Conservation (phyloP, 2,797 vertebrate species). For the Sebastes hopkinsi region DNA sequence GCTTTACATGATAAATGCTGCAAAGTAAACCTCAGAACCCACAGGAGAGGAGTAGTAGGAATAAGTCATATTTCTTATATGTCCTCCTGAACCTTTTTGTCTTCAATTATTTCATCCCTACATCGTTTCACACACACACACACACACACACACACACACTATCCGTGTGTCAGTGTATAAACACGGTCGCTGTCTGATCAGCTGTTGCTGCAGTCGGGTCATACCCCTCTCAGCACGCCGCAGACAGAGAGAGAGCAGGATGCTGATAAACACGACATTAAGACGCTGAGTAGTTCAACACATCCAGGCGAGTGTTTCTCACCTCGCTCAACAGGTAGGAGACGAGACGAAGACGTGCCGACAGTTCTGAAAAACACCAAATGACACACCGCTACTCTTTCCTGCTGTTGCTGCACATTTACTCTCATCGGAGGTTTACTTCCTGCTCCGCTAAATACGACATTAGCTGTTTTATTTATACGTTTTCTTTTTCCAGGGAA, state of each 20-base stretch:
- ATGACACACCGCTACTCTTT: not conserved
- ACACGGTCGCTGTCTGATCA: conserved; percentile 29
- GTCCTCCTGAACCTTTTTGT: not conserved
- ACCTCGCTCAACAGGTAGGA: conserved; percentile 1
- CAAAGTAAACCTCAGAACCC: not conserved
- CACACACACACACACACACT: not conserved
- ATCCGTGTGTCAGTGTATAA: not conserved
- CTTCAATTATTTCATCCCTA: not conserved
- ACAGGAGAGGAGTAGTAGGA: not conserved
- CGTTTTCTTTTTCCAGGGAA: not conserved
- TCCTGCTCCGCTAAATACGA: not conserved
- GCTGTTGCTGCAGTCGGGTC: conserved; percentile 40
- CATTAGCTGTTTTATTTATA: no score
- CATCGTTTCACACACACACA: not conserved
- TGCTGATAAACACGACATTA: conserved; percentile 28
- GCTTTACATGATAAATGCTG: not conserved
- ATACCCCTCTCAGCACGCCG: conserved; percentile 21
- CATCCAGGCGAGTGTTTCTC: not conserved
- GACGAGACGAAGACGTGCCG: not conserved
- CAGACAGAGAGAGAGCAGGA: conserved; percentile 25
- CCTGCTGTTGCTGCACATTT: not conserved
- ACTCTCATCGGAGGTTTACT: not conserved
- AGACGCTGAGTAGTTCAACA: not conserved
- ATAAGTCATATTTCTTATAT: no score
- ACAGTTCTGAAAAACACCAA: not conserved